Conservation (phyloP, 2,888 invertebrate species). For the Oscheius sp. region DNA sequence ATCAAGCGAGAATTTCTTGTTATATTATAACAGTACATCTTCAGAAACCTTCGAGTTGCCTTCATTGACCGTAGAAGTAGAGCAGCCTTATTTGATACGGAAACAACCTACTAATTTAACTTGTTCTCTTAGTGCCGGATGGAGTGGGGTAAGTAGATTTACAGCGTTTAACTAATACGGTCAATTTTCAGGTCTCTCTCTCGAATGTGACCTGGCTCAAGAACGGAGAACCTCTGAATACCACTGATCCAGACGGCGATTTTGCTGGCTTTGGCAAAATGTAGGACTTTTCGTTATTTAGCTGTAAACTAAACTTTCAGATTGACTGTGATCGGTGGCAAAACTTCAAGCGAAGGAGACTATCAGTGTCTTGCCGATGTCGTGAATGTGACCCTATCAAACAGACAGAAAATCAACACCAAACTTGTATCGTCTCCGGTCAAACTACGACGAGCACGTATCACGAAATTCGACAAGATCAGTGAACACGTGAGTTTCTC, state of each 20-base stretch:
- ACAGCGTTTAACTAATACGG: conserved; percentile 8
- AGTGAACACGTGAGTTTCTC: conserved; percentile 55
- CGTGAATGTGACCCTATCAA: conserved; percentile 57
- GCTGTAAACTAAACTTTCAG: conserved; percentile 26
- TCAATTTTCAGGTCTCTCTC: conserved; percentile 38
- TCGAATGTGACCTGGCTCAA: conserved; percentile 57
- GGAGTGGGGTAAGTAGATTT: conserved; percentile 39
- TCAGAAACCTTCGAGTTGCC: conserved; percentile 61
- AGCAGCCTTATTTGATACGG: conserved; percentile 55
- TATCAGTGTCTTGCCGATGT: conserved; percentile 68
- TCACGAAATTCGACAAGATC: conserved; percentile 68
- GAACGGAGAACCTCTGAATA: conserved; percentile 55
- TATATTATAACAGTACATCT: conserved; percentile 9
- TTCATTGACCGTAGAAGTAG: conserved; percentile 49
- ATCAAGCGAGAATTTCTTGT: conserved; percentile 16
- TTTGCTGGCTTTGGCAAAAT: conserved; percentile 3
- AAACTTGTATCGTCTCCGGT: conserved; percentile 67
- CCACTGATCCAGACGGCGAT: conserved; percentile 14
- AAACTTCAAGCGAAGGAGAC: conserved; percentile 61
- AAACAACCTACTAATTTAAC: conserved; percentile 46
- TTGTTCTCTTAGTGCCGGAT: conserved; percentile 57
- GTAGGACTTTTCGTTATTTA: conserved; percentile 13
- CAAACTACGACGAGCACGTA: conserved; percentile 62
- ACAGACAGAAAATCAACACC: conserved; percentile 54
- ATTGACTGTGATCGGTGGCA: conserved; percentile 46